phyloP scores from a whole-genome alignment of 2,888 invertebrate genomes.

The Amphipyra tragopoginis region DNA sequence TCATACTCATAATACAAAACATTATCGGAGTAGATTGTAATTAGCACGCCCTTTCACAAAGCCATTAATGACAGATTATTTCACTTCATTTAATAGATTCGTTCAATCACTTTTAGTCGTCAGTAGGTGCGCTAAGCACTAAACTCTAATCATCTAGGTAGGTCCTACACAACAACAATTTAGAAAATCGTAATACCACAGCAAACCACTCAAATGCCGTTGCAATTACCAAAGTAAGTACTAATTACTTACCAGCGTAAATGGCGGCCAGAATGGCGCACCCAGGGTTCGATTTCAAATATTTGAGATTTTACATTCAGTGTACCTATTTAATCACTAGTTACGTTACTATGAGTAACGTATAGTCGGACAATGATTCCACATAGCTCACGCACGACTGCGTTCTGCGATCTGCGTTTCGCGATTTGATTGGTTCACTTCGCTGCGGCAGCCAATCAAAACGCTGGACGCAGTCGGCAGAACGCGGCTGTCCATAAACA shows the following conservation, averaged over 20 bases:
- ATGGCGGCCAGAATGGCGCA: conserved; percentile 4
- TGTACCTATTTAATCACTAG: too few species aligned
- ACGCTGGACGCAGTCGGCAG: neutral
- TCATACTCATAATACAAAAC: too few species aligned
- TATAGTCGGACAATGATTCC: too few species aligned
- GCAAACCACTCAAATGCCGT: conserved; percentile 19
- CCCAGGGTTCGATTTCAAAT: conserved; percentile 15
- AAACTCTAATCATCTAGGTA: conserved; percentile 3
- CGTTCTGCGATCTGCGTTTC: too few species aligned
- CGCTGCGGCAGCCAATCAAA: conserved; percentile 1
- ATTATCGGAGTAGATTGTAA: too few species aligned
- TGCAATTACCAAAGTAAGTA: conserved; percentile 42
- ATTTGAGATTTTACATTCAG: neutral
- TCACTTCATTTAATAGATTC: neutral
- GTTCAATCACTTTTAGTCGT: neutral
- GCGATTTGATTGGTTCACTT: neutral
- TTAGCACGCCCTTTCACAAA: too few species aligned
- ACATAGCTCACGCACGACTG: too few species aligned
- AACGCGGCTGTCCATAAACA: too few species aligned
- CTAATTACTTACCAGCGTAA: conserved; percentile 36
- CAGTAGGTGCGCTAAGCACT: neutral
- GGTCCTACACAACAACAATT: conserved; percentile 4
- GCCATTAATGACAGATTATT: too few species aligned
- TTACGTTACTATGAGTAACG: too few species aligned
- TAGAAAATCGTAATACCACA: conserved; percentile 11